These are phyloP conservation scores for Maccullochella peelii DNA, from an alignment of 2,113 vertebrate genomes.

Conservation along the genomic window DNA sequence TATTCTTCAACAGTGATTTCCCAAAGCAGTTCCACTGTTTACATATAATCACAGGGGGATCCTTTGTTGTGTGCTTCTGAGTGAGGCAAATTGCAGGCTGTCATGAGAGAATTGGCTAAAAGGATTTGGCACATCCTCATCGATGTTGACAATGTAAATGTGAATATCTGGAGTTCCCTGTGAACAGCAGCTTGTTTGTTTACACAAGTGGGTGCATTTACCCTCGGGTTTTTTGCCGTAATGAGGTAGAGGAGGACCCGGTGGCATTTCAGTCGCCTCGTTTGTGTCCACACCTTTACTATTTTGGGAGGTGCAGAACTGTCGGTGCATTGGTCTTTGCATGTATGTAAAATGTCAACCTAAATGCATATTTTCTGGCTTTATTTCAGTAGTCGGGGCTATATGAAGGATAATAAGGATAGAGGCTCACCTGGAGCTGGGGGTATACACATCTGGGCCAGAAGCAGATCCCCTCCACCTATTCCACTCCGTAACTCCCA, in stretches of 20 bases:
- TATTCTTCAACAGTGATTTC: background rate
- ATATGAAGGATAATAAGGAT: constrained; percentile 49
- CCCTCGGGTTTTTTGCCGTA: constrained; percentile 28
- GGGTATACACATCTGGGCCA: constrained; percentile 65
- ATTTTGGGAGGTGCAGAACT: constrained; percentile 24
- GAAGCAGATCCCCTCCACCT: constrained; percentile 35
- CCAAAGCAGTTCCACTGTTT: background rate
- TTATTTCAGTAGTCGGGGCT: background rate
- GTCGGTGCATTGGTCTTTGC: background rate
- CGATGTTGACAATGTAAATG: constrained; percentile 61
- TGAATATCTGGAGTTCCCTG: constrained; percentile 31
- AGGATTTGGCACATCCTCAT: constrained; percentile 63
- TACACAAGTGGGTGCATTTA: constrained; percentile 39
- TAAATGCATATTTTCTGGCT: constrained; percentile 11
- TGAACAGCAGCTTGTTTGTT: constrained; percentile 45
- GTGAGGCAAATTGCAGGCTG: constrained; percentile 18
- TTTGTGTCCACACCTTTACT: constrained; percentile 39
- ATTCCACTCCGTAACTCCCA: constrained; percentile 49
- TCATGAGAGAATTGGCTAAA: constrained; percentile 25
- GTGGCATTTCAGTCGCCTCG: constrained; percentile 32
- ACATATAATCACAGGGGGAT: constrained; percentile 9
- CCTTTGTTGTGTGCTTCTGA: constrained; percentile 16
- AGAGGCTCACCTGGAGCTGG: constrained; percentile 2
- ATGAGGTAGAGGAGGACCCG: constrained; percentile 7
- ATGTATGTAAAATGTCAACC: background rate